Evolutionary conservation across 2,888 invertebrate species (phyloP).

Genomic region (Eugnorisma glareosa): DNA sequence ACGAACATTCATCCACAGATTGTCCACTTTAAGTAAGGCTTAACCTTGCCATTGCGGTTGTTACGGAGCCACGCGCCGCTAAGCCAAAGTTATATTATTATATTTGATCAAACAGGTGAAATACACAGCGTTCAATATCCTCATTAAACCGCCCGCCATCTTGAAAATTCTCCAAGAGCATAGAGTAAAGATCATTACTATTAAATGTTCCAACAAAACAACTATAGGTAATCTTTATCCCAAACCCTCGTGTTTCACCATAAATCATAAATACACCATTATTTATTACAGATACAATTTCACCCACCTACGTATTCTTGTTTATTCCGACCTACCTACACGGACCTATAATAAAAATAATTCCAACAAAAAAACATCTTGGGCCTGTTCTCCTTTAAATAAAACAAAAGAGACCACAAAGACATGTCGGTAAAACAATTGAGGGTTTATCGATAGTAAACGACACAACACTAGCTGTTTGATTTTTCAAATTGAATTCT

Average conservation of each 20-base stretch:
- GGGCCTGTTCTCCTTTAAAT: slow-evolving; percentile 86
- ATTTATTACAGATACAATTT: slow-evolving; percentile 89
- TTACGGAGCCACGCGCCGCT: background rate
- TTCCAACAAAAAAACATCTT: slow-evolving; percentile 75
- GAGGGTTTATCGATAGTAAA: slow-evolving; percentile 76
- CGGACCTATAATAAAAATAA: slow-evolving; percentile 72
- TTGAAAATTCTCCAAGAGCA: slow-evolving; percentile 46
- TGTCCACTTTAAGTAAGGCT: slow-evolving; percentile 12
- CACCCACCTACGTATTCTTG: slow-evolving; percentile 83
- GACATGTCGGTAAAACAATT: slow-evolving; percentile 90
- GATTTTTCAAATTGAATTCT: slow-evolving; percentile 70
- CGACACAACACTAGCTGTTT: slow-evolving; percentile 72
- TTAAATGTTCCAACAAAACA: slow-evolving; percentile 65
- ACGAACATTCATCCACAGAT: background rate
- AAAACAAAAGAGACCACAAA: slow-evolving; percentile 89
- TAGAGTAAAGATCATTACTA: slow-evolving; percentile 65
- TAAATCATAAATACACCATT: slow-evolving; percentile 88
- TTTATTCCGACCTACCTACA: slow-evolving; percentile 80
- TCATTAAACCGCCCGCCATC: slow-evolving; percentile 38
- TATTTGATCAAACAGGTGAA: slow-evolving; percentile 18
- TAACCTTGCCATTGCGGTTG: slow-evolving; percentile 22
- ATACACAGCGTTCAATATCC: slow-evolving; percentile 9
- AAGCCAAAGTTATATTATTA: background rate
- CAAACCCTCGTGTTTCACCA: slow-evolving; percentile 70
- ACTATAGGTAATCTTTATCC: slow-evolving; percentile 73